Conservation (phyloP, 2,113 vertebrate genomes). For the Plestiodon gilberti region DNA sequence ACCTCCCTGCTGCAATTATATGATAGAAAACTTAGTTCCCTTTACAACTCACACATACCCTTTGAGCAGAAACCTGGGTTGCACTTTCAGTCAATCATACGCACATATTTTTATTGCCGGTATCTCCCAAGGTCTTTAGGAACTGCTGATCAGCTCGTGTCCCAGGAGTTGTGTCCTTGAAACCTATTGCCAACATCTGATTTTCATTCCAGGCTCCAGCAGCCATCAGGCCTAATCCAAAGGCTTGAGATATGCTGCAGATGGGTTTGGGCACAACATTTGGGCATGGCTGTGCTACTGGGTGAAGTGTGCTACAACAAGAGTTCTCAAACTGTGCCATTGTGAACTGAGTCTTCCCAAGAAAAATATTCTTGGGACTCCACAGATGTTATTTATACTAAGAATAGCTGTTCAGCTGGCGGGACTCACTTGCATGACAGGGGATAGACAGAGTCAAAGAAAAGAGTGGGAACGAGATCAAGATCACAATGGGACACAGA, state of each 20-base stretch:
- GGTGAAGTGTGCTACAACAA: not conserved
- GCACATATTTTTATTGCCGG: not conserved
- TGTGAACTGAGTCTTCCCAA: not conserved
- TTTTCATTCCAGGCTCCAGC: not conserved
- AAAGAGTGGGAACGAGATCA: not conserved
- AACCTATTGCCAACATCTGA: not conserved
- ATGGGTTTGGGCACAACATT: not conserved
- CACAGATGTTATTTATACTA: not conserved
- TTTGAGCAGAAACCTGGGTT: not conserved
- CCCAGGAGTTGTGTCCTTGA: not conserved
- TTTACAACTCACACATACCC: fast-evolving
- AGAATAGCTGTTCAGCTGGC: not conserved
- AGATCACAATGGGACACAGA: not conserved
- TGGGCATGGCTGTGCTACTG: not conserved
- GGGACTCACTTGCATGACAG: not conserved
- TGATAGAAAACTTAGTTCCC: not conserved
- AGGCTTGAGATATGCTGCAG: not conserved
- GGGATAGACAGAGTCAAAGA: not conserved
- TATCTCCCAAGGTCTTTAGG: not conserved
- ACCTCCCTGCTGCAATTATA: slow-evolving; percentile 6
- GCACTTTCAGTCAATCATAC: not conserved
- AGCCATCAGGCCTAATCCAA: not conserved
- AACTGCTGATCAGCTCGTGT: not conserved
- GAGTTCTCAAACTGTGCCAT: not conserved
- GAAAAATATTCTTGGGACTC: not conserved